Base-by-base conservation (phyloP, 2,113 vertebrate species). In the Bubo scandiacus region DNA sequence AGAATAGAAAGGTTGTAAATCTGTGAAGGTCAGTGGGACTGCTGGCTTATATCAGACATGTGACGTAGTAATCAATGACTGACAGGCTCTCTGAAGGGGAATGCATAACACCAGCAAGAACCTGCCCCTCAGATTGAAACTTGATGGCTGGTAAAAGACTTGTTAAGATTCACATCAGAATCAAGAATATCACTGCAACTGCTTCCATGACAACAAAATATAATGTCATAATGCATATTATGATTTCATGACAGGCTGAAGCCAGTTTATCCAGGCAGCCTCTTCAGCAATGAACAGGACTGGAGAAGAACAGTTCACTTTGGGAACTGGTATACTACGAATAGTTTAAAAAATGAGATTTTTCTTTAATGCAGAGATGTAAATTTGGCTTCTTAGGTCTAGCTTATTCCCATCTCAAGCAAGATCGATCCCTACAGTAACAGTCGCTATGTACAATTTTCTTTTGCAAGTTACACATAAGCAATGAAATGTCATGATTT, bases 191-290 rank as follows among this genome's bases (percentile, higher is more conserved):
- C 88, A 45, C 22, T 89, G 83, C 59, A 42, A 92, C 51, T 63
- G 62, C 87, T 90, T 94, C 71, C 87, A 97, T 94, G 96, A 96
- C 95, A 97, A 96, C 93, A 96, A 91, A 95, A 79, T 85, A 94
- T 62, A 88, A 87, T 97, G 84, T 92, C 86, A 86, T 91, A 77
- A 87, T 65, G 73, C 68, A 86, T 89, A 94, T 88, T 77, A 77
- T 11, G 54, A 81, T 62, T 93, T 95, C 34, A 81, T 40, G 94
- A 67, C 63, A 94, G 43, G 49, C 47, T 90, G 65, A 83, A 91
- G 52, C 49, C 77, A 75, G 86, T 89, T 95, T 92, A 92, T 70
- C 72, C 80, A 86, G 59, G 55, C 59, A 74, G 59, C 40, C 45
- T 49, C 38, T 51, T 62, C 55, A 90, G 81, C 32, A 32, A 25